Conservation (phyloP, 2,888 invertebrate genomes). For the Scrobipalpa costella region DNA sequence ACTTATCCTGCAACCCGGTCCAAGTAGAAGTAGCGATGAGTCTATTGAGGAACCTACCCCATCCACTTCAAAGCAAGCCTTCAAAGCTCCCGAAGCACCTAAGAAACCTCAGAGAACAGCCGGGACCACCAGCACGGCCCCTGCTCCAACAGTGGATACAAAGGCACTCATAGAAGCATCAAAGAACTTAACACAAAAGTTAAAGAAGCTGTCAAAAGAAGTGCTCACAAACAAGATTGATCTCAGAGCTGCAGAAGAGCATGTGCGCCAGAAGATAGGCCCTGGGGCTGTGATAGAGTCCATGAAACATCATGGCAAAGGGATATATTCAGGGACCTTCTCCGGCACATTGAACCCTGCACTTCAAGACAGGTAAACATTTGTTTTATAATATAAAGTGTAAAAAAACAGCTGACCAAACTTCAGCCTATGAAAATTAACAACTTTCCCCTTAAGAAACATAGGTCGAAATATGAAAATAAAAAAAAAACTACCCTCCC, state of each 20-base stretch:
- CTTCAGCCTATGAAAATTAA: no score
- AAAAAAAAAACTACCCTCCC: no score
- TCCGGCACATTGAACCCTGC: slow-evolving; percentile 97
- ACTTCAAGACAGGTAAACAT: slow-evolving; percentile 87
- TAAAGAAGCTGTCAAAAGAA: slow-evolving; percentile 94
- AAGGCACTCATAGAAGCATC: slow-evolving; percentile 93
- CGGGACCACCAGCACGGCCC: slow-evolving; percentile 36
- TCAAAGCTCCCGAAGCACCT: slow-evolving; percentile 65
- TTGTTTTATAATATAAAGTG: background rate
- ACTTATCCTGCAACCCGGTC: slow-evolving; percentile 58
- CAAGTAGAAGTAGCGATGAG: slow-evolving; percentile 49
- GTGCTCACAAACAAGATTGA: slow-evolving; percentile 87
- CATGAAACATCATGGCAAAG: slow-evolving; percentile 96
- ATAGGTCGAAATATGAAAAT: no score
- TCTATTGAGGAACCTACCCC: slow-evolving; percentile 60
- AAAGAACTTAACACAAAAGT: slow-evolving; percentile 93
- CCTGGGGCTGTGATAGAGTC: slow-evolving; percentile 93
- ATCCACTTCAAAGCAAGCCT: slow-evolving; percentile 68
- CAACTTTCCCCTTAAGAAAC: no score
- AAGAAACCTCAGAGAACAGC: slow-evolving; percentile 60
- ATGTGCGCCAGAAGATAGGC: slow-evolving; percentile 71
- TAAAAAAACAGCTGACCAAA: no score
- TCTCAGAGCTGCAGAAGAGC: slow-evolving; percentile 72
- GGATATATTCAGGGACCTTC: slow-evolving; percentile 97
- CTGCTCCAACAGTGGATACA: slow-evolving; percentile 81